Evolutionary conservation across 1,140 invertebrate species (phyloP).

Genomic region (Leucophenga varia): DNA sequence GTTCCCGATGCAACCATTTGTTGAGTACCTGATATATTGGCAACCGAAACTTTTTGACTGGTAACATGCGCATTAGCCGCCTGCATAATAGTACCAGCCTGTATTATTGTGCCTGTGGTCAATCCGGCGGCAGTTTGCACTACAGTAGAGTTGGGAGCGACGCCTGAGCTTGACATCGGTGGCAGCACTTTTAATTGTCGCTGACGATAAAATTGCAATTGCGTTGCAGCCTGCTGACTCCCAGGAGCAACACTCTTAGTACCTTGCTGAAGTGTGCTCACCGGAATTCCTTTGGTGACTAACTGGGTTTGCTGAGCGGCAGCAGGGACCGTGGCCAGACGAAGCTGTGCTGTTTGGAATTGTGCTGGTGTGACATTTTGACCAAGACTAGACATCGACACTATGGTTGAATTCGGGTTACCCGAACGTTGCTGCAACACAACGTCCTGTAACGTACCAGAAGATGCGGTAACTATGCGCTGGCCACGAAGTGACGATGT

Average conservation of each 20-base stretch:
- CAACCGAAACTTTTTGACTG: slow-evolving; percentile 51
- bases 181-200: slow-evolving; percentile 57
- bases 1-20: slow-evolving; percentile 23
- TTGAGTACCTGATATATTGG: slow-evolving; percentile 39
- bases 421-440: slow-evolving; percentile 43
- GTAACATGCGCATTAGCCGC: slow-evolving; percentile 38
- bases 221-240: slow-evolving; percentile 53
- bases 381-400: slow-evolving; percentile 46
- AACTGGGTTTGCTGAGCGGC: slow-evolving; percentile 56
- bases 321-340: slow-evolving; percentile 55
- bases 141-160: slow-evolving; percentile 29
- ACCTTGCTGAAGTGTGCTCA: slow-evolving; percentile 54
- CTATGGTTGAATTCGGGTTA: slow-evolving; percentile 56
- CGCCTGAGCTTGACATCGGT: slow-evolving; percentile 10
- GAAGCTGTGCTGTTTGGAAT: slow-evolving; percentile 58
- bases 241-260: slow-evolving; percentile 58
- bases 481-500: slow-evolving; percentile 56
- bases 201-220: slow-evolving; percentile 60
- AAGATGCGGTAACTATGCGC: slow-evolving; percentile 54
- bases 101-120: slow-evolving; percentile 41
- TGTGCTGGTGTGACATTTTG: slow-evolving; percentile 56
- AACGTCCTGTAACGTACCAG: slow-evolving; percentile 50
- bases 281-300: slow-evolving; percentile 55
- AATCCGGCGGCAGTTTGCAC: slow-evolving; percentile 39
- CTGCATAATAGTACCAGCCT: slow-evolving; percentile 37